Conservation (phyloP, 2,113 vertebrate species). For the Apaloderma vittatum region DNA sequence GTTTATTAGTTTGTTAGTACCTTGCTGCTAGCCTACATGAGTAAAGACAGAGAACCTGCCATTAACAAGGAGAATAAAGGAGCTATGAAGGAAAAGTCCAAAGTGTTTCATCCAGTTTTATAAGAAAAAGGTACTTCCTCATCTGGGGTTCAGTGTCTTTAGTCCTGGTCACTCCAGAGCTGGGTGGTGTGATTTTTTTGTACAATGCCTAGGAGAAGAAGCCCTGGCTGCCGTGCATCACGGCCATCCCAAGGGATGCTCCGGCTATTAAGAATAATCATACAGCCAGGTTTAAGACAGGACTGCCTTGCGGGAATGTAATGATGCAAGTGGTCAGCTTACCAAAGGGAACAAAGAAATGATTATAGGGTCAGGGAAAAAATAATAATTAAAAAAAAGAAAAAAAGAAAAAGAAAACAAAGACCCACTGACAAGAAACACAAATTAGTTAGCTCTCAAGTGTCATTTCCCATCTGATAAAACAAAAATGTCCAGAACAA, state of each 20-base stretch:
- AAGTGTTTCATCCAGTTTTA: background rate
- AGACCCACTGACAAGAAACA: constrained; percentile 52
- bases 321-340: background rate
- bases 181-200: background rate
- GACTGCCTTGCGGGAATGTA: background rate
- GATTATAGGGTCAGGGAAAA: background rate
- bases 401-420: constrained; percentile 26
- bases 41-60: background rate
- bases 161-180: background rate
- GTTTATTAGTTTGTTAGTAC: background rate
- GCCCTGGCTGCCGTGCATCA: fast-evolving
- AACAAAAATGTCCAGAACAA: constrained; percentile 58
- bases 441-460: constrained; percentile 18
- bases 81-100: background rate
- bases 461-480: constrained; percentile 68
- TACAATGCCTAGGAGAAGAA: background rate
- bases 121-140: background rate
- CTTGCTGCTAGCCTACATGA: background rate
- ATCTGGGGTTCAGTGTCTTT: background rate
- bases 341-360: constrained; percentile 52
- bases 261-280: background rate
- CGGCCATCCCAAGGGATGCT: background rate
- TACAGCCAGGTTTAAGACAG: background rate
- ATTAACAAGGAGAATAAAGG: background rate
- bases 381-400: background rate